Percentiles rank a stretch among this genome's conserved stretches.
These are phyloP conservation scores for Tipula helvola DNA, from an alignment of 2,888 invertebrate genomes.

Conservation along the genomic window DNA sequence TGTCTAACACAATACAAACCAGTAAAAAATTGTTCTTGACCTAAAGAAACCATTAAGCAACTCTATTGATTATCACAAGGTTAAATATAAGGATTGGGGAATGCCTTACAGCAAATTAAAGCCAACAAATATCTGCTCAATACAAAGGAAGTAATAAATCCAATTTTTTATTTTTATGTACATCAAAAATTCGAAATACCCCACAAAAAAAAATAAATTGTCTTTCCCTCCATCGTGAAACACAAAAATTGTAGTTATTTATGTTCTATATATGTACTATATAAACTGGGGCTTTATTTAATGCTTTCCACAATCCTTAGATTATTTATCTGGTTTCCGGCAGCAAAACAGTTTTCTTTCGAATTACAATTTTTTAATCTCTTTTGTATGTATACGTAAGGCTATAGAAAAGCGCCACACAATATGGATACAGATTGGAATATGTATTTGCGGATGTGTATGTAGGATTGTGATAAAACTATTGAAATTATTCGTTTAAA, in stretches of 20 bases:
- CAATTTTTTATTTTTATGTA: background rate
- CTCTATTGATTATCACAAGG: background rate
- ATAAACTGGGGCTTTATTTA: background rate
- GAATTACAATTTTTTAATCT: background rate
- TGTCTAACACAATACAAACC: too few relatives aligned
- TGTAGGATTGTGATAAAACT: background rate
- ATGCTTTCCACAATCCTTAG: background rate
- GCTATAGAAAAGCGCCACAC: background rate
- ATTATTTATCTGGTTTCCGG: background rate
- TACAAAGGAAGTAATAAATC: background rate
- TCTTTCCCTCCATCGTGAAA: background rate
- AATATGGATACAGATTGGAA: background rate
- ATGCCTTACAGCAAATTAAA: background rate
- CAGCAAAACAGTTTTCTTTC: background rate
- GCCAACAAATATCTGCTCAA: background rate
- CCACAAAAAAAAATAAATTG: background rate
- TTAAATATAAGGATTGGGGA: background rate
- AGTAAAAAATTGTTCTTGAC: too few relatives aligned
- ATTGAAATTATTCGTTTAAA: background rate
- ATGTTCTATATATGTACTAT: background rate
- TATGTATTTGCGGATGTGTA: background rate
- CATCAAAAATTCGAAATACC: background rate
- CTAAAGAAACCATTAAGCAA: too few relatives aligned
- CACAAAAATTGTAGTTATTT: background rate
- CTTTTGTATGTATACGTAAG: background rate